Evolutionary conservation across 2,797 vertebrate species (phyloP).

Genomic region (Zalophus californianus): DNA sequence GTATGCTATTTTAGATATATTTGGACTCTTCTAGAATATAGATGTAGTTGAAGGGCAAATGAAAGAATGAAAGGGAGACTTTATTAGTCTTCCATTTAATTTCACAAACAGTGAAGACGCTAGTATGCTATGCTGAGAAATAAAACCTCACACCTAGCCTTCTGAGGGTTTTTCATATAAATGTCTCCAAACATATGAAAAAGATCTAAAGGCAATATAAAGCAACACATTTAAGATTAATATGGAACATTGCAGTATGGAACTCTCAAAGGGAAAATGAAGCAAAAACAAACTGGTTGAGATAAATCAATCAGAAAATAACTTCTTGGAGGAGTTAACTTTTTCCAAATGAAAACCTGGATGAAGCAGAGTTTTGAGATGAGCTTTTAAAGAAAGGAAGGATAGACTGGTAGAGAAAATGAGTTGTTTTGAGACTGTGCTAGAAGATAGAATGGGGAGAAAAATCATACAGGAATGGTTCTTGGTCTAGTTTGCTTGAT

Average conservation of each 20-base stretch:
- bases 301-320: neutral
- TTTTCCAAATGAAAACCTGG: neutral
- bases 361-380: neutral
- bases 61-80: neutral
- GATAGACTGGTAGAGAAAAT: neutral
- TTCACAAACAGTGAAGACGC: neutral
- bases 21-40: neutral
- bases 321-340: neutral
- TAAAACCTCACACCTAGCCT: neutral
- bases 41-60: conserved; percentile 11
- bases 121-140: neutral
- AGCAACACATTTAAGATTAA: neutral
- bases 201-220: neutral
- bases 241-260: neutral
- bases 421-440: conserved; percentile 3
- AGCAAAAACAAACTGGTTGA: neutral
- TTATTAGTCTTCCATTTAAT: conserved; percentile 1
- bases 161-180: neutral
- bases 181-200: neutral
- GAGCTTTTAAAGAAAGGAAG: conserved; percentile 28
- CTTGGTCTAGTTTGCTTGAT: neutral
- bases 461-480: neutral
- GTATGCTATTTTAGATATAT: neutral
- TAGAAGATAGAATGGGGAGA: neutral
- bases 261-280: neutral